These are phyloP conservation scores for Peucedramus taeniatus DNA, from an alignment of 2,113 vertebrate species.

Conservation along the genomic window DNA sequence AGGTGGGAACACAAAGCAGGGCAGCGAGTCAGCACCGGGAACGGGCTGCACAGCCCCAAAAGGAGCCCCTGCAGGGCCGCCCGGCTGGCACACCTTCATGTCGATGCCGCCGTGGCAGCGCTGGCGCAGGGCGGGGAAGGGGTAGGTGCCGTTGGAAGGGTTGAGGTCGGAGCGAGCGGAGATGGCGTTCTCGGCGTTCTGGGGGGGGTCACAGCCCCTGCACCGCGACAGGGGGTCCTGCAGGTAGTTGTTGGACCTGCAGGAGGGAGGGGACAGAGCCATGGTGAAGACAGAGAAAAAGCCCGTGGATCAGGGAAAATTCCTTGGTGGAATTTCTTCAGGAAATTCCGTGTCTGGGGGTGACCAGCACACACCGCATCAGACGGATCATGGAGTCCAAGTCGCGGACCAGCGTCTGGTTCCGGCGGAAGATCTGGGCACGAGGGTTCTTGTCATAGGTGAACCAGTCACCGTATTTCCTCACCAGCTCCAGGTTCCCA, in stretches of 20 bases:
- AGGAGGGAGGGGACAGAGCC: not conserved
- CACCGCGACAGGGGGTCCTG: conserved; percentile 85
- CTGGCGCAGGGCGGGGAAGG: conserved; percentile 87
- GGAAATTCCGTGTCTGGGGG: rapidly evolving
- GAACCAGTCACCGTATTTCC: conserved; percentile 89
- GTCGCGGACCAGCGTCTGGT: conserved; percentile 83
- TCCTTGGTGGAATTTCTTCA: rapidly evolving
- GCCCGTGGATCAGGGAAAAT: rapidly evolving
- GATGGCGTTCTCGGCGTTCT: conserved; percentile 88
- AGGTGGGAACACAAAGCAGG: not conserved
- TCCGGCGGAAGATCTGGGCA: conserved; percentile 88
- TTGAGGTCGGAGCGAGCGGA: conserved; percentile 93
- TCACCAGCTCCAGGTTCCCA: conserved; percentile 80
- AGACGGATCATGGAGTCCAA: conserved; percentile 87
- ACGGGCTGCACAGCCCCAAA: not conserved
- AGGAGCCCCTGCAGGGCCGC: not conserved
- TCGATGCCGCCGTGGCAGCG: conserved; percentile 89
- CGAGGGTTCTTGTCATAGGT: conserved; percentile 83
- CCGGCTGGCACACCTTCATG: conserved; percentile 78
- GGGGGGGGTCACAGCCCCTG: conserved; percentile 74
- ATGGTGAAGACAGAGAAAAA: rapidly evolving
- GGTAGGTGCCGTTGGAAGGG: conserved; percentile 88
- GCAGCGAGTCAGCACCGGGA: rapidly evolving
- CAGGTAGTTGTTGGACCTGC: conserved; percentile 89
- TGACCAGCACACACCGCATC: conserved; percentile 79